Conservation (phyloP, 2,888 invertebrate genomes). For the Blera fallax region DNA sequence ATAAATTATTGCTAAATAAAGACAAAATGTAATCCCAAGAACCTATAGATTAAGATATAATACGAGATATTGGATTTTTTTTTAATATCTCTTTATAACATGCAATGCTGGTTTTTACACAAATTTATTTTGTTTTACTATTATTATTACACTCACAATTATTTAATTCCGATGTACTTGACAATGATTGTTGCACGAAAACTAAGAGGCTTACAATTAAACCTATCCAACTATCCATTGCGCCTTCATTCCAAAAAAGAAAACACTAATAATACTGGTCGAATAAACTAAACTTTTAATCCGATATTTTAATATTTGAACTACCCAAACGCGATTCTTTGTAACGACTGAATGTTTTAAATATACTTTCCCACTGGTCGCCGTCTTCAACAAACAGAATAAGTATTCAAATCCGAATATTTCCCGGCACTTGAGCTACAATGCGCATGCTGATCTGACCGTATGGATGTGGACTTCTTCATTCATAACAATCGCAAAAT, state of each 20-base stretch:
- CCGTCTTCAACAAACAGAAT: constrained; percentile 16
- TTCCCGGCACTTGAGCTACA: constrained; percentile 19
- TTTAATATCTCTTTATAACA: too few relatives aligned
- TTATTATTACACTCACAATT: constrained; percentile 77
- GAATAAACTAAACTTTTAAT: neutral
- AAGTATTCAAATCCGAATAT: constrained; percentile 43
- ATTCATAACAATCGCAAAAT: constrained; percentile 17
- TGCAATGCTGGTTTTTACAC: too few relatives aligned
- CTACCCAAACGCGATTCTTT: constrained; percentile 41
- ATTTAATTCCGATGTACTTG: constrained; percentile 79
- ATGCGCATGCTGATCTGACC: constrained; percentile 61
- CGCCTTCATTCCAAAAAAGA: neutral
- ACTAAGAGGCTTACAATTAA: constrained; percentile 14
- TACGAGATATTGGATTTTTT: too few relatives aligned
- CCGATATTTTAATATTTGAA: constrained; percentile 11
- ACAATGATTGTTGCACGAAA: constrained; percentile 44
- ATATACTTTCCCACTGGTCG: constrained; percentile 10
- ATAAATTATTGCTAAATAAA: too few relatives aligned
- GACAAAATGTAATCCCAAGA: too few relatives aligned
- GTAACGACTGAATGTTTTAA: constrained; percentile 51
- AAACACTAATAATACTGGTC: neutral
- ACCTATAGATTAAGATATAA: too few relatives aligned
- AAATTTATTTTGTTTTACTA: neutral
- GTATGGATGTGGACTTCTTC: neutral
- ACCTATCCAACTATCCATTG: constrained; percentile 37